Conservation (phyloP, 2,888 invertebrate species). For the Tolmerus cingulatus region DNA sequence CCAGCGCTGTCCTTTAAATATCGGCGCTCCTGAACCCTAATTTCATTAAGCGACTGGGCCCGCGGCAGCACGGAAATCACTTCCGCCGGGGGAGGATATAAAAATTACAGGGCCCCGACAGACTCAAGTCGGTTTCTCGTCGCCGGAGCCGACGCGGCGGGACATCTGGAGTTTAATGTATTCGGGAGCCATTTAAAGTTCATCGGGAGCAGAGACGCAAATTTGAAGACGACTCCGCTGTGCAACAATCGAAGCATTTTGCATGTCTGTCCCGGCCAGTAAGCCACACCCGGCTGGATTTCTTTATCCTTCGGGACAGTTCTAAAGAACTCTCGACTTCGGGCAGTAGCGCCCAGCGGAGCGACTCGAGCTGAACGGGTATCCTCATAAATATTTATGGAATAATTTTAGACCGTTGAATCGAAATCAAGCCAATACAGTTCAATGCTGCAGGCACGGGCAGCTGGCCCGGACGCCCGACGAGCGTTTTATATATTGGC, state of each 20-base stretch:
- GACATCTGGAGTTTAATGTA: background rate
- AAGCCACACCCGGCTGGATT: background rate
- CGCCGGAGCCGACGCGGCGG: background rate
- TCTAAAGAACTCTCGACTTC: conserved; percentile 24
- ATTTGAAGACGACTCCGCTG: background rate
- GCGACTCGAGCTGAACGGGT: conserved; percentile 22
- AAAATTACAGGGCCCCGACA: background rate
- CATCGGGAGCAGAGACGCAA: background rate
- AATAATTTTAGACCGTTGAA: conserved; percentile 43
- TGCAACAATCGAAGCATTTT: conserved; percentile 18
- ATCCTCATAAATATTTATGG: conserved; percentile 44
- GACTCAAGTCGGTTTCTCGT: background rate
- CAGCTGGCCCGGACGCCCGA: background rate
- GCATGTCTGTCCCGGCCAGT: background rate
- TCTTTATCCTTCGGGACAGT: background rate
- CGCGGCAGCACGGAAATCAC: background rate
- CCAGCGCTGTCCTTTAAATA: background rate
- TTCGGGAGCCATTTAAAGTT: background rate
- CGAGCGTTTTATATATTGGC: background rate
- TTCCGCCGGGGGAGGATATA: background rate
- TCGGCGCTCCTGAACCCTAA: background rate
- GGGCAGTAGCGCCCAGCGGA: background rate
- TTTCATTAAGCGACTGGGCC: background rate
- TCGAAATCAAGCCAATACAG: conserved; percentile 41
- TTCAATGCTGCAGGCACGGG: conserved; percentile 35